Conservation (phyloP, 2,888 invertebrate species). For the Orthosia cruda region DNA sequence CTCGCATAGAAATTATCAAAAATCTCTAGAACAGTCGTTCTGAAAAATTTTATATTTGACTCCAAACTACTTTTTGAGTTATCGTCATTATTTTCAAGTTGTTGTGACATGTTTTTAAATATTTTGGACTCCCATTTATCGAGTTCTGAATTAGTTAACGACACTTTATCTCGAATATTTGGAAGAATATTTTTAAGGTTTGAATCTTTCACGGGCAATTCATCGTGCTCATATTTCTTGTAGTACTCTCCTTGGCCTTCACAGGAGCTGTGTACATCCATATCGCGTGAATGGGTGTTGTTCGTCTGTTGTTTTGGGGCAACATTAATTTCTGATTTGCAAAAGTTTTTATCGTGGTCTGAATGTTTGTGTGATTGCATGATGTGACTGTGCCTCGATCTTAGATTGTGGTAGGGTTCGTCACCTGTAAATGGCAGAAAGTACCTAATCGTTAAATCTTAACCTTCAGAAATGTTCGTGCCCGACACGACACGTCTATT, state of each 20-base stretch:
- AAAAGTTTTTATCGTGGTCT: conserved; percentile 49
- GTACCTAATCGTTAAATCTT: neutral
- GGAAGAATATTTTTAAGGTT: conserved; percentile 54
- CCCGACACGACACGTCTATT: neutral
- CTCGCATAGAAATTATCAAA: conserved; percentile 84
- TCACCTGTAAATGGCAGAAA: conserved; percentile 51
- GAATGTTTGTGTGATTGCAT: conserved; percentile 52
- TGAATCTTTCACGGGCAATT: conserved; percentile 82
- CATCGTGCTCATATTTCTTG: conserved; percentile 83
- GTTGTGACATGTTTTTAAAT: conserved; percentile 79
- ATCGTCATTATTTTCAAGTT: conserved; percentile 77
- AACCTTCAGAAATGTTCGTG: neutral
- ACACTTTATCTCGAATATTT: conserved; percentile 60
- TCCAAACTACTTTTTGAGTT: conserved; percentile 78
- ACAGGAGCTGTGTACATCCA: conserved; percentile 6
- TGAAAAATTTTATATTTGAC: conserved; percentile 85
- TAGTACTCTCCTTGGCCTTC: conserved; percentile 77
- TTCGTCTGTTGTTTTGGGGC: conserved; percentile 9
- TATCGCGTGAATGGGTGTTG: conserved; percentile 20
- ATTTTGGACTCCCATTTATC: conserved; percentile 82
- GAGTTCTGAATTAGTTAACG: conserved; percentile 81
- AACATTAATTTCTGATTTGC: conserved; percentile 74
- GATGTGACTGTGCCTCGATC: conserved; percentile 70
- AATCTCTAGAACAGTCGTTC: conserved; percentile 84
- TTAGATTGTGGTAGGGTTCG: conserved; percentile 53